Base-by-base conservation (phyloP, 2,797 vertebrate genomes). In the Syndactyla subalaris region DNA sequence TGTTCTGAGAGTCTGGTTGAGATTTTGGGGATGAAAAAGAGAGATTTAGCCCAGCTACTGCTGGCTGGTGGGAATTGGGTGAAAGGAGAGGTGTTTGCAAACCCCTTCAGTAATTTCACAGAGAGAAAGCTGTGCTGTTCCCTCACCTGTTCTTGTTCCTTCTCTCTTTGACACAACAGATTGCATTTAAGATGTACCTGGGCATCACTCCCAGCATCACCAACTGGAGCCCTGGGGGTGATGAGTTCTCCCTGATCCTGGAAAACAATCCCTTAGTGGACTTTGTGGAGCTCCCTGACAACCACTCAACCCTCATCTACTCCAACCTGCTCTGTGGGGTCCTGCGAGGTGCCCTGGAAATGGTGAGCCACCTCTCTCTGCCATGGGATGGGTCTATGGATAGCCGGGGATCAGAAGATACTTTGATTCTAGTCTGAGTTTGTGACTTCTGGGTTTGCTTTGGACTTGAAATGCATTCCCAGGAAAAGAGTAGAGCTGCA, bases 131-230 rank as follows among this genome's bases (percentile, higher is more conserved):
- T 46, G 24, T 72, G 62, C 27, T 65, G 27, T 83, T 61, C 34
- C 73, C n/a, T 68, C n/a, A 19, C 2, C 1, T 1, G 4, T 70
- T 85, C 66, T 81, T 68, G 27, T 72, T 80, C 6, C 6, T 49
- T 9, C 54, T 80, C 51, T 88, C 19, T 92, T 43, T 97, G 63
- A 71, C 36, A 5, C 84, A 57, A 95, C 97, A 99, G 99, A 98
- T 99, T 88, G 99, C 99, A 1, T 99, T 99, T 96, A 99, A 99
- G 98, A 99, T 99, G 99, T 99, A 99, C 96, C 97, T 99, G 96
- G 99, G 99, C 89, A 97, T 99, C 97, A 99, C 99, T 70, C 99
- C 99, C 1, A 99, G 99, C 77, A 99, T 99, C 98, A 99, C 99
- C 95, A 99, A 99, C 97, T 99, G 99, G 99, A 99, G 99, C 96